Conservation (phyloP, 23 tunicate species). For the Trididemnum nubilum region DNA sequence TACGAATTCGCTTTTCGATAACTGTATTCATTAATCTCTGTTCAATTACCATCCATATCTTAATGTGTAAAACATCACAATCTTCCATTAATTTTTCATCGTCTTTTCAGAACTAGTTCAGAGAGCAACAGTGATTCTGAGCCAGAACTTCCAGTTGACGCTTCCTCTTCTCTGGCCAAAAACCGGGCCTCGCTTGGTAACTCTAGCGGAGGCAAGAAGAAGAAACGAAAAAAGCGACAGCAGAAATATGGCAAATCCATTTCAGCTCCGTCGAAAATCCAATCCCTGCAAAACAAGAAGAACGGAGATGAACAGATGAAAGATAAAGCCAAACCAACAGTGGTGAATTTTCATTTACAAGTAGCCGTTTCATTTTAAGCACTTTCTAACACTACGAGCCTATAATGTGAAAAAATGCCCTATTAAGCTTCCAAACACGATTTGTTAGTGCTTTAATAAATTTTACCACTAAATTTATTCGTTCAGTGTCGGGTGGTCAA, state of each 20-base stretch:
- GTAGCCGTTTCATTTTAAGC: no score
- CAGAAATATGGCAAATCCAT: slow-evolving; percentile 64
- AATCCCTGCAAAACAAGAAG: slow-evolving; percentile 9
- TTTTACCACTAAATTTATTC: no score
- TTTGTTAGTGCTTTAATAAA: no score
- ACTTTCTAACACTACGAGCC: not conserved
- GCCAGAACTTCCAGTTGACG: slow-evolving; percentile 70
- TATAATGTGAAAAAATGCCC: no score
- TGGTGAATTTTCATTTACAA: not conserved
- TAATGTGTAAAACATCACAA: no score
- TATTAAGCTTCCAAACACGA: no score
- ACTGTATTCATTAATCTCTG: no score
- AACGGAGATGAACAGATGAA: slow-evolving; percentile 15
- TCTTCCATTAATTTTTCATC: no score
- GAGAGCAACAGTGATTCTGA: slow-evolving; percentile 93
- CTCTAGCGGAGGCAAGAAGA: slow-evolving; percentile 47
- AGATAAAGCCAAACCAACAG: slow-evolving; percentile 14
- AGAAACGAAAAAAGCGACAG: slow-evolving; percentile 65
- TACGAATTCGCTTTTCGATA: no score
- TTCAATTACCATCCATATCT: no score
- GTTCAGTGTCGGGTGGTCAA: no score
- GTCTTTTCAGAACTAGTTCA: slow-evolving; percentile 70
- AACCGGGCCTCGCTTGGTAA: slow-evolving; percentile 5
- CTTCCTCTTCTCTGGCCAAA: slow-evolving; percentile 27
- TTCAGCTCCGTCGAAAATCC: slow-evolving; percentile 58